A percentile compares a stretch with the other conserved stretches of the same genome.
These are phyloP conservation scores for Oryzias curvinotus DNA, from an alignment of 2,113 vertebrate genomes.

Conservation along the genomic window DNA sequence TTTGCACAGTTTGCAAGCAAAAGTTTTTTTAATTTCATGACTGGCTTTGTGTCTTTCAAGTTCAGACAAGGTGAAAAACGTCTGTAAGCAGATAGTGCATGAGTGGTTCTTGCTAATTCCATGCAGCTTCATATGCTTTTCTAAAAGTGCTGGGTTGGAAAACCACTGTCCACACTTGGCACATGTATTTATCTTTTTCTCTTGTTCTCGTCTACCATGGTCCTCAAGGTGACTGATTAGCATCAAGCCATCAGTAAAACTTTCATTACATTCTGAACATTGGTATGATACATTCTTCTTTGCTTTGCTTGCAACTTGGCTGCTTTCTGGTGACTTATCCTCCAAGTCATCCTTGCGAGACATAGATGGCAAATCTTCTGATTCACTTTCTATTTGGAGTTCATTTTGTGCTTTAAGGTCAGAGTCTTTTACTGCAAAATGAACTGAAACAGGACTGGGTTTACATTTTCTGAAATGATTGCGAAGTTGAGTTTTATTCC, in stretches of 20 bases:
- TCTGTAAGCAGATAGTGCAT: conserved; percentile 63
- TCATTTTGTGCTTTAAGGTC: conserved; percentile 61
- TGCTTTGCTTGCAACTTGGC: conserved; percentile 14
- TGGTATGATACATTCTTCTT: conserved; percentile 70
- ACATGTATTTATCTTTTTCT: conserved; percentile 59
- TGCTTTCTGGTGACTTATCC: conserved; percentile 19
- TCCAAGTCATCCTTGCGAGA: conserved; percentile 62
- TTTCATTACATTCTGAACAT: conserved; percentile 79
- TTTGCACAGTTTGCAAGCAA: conserved; percentile 63
- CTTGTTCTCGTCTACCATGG: conserved; percentile 73
- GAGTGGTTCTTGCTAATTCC: conserved; percentile 15
- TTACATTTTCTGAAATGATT: conserved; percentile 74
- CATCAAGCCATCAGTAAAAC: conserved; percentile 77
- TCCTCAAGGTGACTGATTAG: conserved; percentile 81
- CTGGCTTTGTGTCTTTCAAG: conserved; percentile 64
- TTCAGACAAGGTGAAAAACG: conserved; percentile 48
- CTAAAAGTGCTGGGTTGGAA: conserved; percentile 46
- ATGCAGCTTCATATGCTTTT: conserved; percentile 70
- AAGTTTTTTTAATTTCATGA: conserved; percentile 69
- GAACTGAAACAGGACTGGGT: conserved; percentile 19
- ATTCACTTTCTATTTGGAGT: conserved; percentile 55
- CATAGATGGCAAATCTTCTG: conserved; percentile 68
- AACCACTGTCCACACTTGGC: conserved; percentile 59
- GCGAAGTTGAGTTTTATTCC: conserved; percentile 61
- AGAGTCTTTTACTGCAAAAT: conserved; percentile 50